Percentiles rank a stretch among this genome's conserved stretches.
These are phyloP conservation scores for Podarcis siculus DNA, from an alignment of 2,797 vertebrate species.

Conservation along the genomic window DNA sequence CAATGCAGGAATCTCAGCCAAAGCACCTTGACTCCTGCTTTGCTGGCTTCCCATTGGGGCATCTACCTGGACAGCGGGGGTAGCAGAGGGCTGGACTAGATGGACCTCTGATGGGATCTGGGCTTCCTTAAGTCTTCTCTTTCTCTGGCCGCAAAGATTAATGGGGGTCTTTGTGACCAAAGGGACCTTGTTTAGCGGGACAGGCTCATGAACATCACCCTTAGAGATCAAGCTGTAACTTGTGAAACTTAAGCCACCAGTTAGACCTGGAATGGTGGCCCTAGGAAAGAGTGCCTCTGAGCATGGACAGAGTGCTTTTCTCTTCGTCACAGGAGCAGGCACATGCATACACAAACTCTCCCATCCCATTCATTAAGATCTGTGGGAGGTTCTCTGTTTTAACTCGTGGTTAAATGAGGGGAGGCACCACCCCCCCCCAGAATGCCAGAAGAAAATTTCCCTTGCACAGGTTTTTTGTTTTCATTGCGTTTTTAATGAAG, in stretches of 20 bases:
- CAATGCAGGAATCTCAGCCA: too few relatives aligned
- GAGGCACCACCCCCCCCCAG: not conserved
- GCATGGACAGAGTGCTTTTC: not conserved
- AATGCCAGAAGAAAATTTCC: not conserved
- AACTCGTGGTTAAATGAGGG: not conserved
- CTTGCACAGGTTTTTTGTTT: not conserved
- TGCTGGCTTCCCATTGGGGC: not conserved
- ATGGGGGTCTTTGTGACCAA: not conserved
- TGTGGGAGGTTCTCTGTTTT: too few relatives aligned
- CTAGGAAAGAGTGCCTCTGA: not conserved
- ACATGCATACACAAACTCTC: not conserved
- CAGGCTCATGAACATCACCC: not conserved
- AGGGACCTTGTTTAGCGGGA: not conserved
- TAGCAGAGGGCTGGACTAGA: not conserved
- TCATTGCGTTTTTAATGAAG: not conserved
- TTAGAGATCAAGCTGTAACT: too few relatives aligned
- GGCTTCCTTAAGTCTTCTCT: not conserved
- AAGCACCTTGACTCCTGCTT: not conserved
- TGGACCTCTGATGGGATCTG: not conserved
- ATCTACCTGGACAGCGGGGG: not conserved
- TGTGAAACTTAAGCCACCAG: too few relatives aligned
- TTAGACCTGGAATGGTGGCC: too few relatives aligned
- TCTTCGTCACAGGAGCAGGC: not conserved
- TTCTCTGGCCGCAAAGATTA: not conserved
- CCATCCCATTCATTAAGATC: not conserved